phyloP scores from a whole-genome alignment of 2,888 invertebrate genomes.

The Chaitophorus viminalis region DNA sequence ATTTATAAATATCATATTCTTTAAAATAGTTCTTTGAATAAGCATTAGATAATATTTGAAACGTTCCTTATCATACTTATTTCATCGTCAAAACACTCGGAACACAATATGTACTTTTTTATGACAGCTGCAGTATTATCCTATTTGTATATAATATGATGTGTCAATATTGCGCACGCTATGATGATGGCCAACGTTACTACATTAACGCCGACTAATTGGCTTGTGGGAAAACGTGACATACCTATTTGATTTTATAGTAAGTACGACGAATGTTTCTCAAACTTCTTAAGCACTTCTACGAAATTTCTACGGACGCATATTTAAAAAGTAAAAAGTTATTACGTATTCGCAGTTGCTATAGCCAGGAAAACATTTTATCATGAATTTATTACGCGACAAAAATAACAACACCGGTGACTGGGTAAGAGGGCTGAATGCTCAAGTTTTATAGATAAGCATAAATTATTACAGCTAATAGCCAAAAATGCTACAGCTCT shows the following conservation, averaged over 20 bases:
- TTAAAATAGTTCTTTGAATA: too few species aligned
- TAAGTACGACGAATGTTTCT: neutral
- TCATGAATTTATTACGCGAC: neutral
- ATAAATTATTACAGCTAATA: slow-evolving; percentile 3
- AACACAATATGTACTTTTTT: neutral
- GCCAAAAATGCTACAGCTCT: neutral
- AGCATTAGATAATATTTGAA: too few species aligned
- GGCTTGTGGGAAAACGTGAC: neutral
- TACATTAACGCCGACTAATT: neutral
- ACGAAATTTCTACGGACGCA: neutral
- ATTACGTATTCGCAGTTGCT: neutral
- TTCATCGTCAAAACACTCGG: too few species aligned
- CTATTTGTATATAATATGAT: neutral
- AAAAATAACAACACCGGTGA: neutral
- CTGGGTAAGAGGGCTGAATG: neutral
- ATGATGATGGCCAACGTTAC: neutral
- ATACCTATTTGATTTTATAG: neutral
- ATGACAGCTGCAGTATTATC: neutral
- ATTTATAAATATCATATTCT: too few species aligned
- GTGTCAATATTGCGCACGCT: neutral
- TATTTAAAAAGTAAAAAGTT: neutral
- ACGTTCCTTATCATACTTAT: too few species aligned
- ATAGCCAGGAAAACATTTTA: neutral
- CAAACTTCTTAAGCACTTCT: neutral
- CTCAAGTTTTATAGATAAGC: neutral